Evolutionary conservation across 1,140 invertebrate species (phyloP).

Genomic region (Phenacoccus solenopsis): DNA sequence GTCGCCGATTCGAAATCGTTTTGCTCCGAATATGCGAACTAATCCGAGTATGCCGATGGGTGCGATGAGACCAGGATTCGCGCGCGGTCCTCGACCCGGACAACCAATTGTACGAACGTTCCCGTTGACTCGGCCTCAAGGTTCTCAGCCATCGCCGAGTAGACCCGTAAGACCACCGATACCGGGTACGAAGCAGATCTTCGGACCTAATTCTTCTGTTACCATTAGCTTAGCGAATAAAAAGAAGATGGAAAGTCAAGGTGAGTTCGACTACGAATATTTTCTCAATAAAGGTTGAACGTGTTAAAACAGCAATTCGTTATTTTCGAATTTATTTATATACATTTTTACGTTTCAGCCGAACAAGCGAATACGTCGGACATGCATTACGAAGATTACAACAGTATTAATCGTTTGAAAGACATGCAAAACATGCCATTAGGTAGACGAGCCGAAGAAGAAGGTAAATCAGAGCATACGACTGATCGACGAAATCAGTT

Average conservation of each 20-base stretch:
- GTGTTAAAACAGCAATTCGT: too few relatives aligned
- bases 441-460: neutral
- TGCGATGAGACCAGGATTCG: neutral
- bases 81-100: neutral
- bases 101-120: neutral
- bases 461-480: neutral
- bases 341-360: neutral
- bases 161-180: neutral
- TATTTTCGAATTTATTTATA: neutral
- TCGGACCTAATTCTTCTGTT: conserved; percentile 2
- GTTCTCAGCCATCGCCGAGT: neutral
- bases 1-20: neutral
- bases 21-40: neutral
- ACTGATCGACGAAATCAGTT: neutral
- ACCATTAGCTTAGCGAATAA: neutral
- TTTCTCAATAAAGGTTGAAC: too few relatives aligned
- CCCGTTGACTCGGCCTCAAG: neutral
- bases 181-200: neutral
- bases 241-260: neutral
- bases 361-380: neutral
- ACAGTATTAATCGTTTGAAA: neutral
- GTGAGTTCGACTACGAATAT: neutral
- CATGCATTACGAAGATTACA: neutral
- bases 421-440: neutral
- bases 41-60: neutral